These are phyloP conservation scores for Oedothorax gibbosus DNA, from an alignment of 1,140 invertebrate species.

Conservation along the genomic window DNA sequence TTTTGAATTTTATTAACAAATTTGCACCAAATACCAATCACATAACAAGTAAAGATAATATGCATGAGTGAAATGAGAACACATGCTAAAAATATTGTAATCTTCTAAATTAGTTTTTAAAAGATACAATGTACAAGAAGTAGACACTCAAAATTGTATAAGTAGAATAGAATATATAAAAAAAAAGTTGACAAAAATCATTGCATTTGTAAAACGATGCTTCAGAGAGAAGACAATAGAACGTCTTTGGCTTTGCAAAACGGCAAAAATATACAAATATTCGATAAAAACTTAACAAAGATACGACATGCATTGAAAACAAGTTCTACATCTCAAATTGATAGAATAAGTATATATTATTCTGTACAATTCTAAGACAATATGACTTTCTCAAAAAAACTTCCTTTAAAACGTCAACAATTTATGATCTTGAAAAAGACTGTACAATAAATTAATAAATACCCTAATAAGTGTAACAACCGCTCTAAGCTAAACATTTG, in stretches of 20 bases:
- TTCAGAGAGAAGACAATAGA: slow-evolving; percentile 7
- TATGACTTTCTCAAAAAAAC: neutral
- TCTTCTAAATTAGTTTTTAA: slow-evolving; percentile 10
- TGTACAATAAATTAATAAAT: slow-evolving; percentile 29
- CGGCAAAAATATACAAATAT: slow-evolving; percentile 16
- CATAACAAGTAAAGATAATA: slow-evolving; percentile 37
- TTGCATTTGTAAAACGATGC: neutral
- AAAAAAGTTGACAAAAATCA: slow-evolving; percentile 14
- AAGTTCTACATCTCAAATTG: slow-evolving; percentile 18
- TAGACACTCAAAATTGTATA: slow-evolving; percentile 14
- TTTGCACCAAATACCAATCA: slow-evolving; percentile 38
- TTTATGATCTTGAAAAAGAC: slow-evolving; percentile 17
- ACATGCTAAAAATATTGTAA: slow-evolving; percentile 25
- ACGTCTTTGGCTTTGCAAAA: slow-evolving; percentile 9
- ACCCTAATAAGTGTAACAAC: slow-evolving; percentile 8
- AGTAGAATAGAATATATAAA: slow-evolving; percentile 30
- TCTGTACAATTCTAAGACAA: slow-evolving; percentile 6
- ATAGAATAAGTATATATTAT: slow-evolving; percentile 23
- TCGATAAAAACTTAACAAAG: slow-evolving; percentile 20
- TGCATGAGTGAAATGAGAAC: slow-evolving; percentile 5
- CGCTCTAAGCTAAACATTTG: slow-evolving; percentile 17
- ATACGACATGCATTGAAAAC: neutral
- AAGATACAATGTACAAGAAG: neutral
- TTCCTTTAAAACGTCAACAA: slow-evolving; percentile 19
- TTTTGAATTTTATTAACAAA: slow-evolving; percentile 46